phyloP scores from a whole-genome alignment of 2,113 vertebrate species.

The Centropus bengalensis region DNA sequence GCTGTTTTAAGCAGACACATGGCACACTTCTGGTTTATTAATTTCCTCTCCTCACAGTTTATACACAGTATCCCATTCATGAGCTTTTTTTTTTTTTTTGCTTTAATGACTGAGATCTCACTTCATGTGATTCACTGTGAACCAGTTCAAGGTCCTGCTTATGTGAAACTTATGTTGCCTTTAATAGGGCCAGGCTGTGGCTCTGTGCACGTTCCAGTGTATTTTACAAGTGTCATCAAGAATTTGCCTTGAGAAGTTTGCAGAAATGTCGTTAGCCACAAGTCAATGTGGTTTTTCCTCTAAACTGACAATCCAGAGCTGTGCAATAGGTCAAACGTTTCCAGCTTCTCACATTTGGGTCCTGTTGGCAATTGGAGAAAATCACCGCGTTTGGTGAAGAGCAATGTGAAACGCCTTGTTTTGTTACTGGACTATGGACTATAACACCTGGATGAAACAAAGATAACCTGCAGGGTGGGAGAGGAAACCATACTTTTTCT shows the following conservation, averaged over 20 bases:
- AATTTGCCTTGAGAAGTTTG: neutral
- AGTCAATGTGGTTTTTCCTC: neutral
- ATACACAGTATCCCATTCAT: neutral
- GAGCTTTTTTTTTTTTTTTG: neutral
- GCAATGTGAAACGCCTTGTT: neutral
- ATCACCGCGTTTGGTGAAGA: neutral
- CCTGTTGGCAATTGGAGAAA: neutral
- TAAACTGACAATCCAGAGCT: neutral
- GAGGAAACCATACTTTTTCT: neutral
- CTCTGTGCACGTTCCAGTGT: neutral
- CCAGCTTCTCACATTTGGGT: neutral
- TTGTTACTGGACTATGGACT: neutral
- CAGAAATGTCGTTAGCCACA: neutral
- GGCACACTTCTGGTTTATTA: neutral
- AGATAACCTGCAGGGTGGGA: neutral
- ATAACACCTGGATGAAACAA: neutral
- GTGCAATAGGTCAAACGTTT: neutral
- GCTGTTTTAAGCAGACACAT: neutral
- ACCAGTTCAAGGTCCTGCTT: neutral
- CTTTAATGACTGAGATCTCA: neutral
- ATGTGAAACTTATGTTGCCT: neutral
- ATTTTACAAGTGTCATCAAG: conserved; percentile 8
- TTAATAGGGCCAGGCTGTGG: neutral
- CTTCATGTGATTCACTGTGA: neutral
- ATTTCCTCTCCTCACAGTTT: neutral